Base-by-base conservation (phyloP, 53 echinoderm and acorn worm species). In the Stichopus horrens region DNA sequence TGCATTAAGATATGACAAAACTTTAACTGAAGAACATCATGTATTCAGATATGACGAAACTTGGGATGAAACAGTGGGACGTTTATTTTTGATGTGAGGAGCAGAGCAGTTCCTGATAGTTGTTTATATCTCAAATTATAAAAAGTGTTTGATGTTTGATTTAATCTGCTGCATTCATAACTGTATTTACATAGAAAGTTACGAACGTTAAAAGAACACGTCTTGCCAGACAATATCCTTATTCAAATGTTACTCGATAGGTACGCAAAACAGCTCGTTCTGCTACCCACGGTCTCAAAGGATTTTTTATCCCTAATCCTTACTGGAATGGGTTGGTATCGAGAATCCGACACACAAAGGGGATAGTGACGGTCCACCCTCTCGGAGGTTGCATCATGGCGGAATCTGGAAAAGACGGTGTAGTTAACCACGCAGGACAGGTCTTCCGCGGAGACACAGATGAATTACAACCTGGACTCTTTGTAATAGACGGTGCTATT, bases 321-420 rank as follows among this genome's bases (percentile, higher is more conserved):
- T 56, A 91, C 37, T 93, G 90, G 93, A 58, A 77, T 4, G 90
- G 93, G 9, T 59, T 90, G 18, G 75, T 90, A 18, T 83, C 90
- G 8, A 58, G 81, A 8, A 8, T 93, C n/a, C 53, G 58, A 52
- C 83, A 88, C 52, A 88, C 14, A n/a, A 90, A 66, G 57, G 90
- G 88, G 18, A 90, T 93, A 52, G 74, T 90, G 13, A 77, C 93
- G 9, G 93, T 93, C 9, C 93, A 93, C 74, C 93, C 93, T 8
- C 90, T 93, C 5, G 93, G 93, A 11, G 93, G 93, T 5, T 93
- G 93, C 73, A 59, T 88, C 21, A 93, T 93, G 93, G 93, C 82
- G 14, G 90, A 93, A 9, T 76, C 90, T 10, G 93, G 93, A 7
- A 68, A 53, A 7, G 74, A 60, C 22, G 93, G 93, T 19, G 93